Percentiles rank a stretch among this genome's conserved stretches.
Evolutionary conservation across 2,113 vertebrate species (phyloP).

Genomic region (Phalacrocorax carbo): DNA sequence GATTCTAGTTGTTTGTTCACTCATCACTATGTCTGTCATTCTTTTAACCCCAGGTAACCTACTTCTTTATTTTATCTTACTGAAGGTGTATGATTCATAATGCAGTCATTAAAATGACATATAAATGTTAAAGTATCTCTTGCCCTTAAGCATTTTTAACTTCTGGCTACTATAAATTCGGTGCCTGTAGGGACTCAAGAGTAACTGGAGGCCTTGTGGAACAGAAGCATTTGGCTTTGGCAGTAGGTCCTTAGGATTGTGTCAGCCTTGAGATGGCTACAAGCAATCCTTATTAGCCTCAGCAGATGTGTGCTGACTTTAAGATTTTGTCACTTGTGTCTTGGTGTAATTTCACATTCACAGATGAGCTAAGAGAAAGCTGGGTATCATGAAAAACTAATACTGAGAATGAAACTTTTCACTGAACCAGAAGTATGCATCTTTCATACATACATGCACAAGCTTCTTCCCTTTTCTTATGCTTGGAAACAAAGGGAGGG

Average conservation of each 20-base stretch:
- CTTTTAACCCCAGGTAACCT: slow-evolving; percentile 93
- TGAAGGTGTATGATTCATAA: slow-evolving; percentile 22
- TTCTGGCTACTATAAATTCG: neutral
- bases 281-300: neutral
- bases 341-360: neutral
- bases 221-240: neutral
- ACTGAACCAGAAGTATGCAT: neutral
- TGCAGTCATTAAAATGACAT: slow-evolving; percentile 22
- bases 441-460: neutral
- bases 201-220: neutral
- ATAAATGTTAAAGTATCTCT: slow-evolving; percentile 7
- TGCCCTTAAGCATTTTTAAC: slow-evolving; percentile 1
- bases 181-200: neutral
- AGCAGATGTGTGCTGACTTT: neutral
- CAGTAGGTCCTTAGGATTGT: neutral
- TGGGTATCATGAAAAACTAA: neutral
- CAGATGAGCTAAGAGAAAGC: neutral
- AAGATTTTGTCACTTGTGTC: neutral
- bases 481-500: neutral
- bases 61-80: slow-evolving; percentile 42
- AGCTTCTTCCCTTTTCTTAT: neutral
- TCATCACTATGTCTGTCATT: slow-evolving; percentile 98
- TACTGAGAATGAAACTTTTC: neutral
- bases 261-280: neutral
- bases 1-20: slow-evolving; percentile 96